Conservation (phyloP, 2,888 invertebrate species). For the Julus scanicus region DNA sequence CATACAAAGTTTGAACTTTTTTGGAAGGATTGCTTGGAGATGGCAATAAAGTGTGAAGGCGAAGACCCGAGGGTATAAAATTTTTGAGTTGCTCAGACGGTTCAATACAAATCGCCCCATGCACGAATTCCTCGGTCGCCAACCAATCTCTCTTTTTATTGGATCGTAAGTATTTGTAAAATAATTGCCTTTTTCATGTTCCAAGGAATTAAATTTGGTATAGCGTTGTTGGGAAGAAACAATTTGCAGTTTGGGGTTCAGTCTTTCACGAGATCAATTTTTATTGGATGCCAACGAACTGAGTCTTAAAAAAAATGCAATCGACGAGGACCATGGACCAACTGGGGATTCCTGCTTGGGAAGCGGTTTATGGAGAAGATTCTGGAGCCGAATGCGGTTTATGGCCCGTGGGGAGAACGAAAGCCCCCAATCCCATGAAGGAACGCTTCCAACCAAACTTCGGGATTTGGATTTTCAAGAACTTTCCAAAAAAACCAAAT, state of each 20-base stretch:
- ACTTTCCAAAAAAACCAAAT: too few species aligned
- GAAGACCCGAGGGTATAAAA: neutral
- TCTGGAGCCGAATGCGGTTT: too few species aligned
- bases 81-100: neutral
- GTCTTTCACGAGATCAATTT: neutral
- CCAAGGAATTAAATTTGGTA: neutral
- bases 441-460: too few species aligned
- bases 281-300: slow-evolving; percentile 8
- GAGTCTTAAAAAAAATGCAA: neutral
- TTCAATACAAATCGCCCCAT: slow-evolving; percentile 3
- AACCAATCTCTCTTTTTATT: slow-evolving; percentile 17
- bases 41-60: neutral
- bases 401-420: too few species aligned
- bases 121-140: neutral
- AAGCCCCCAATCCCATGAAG: too few species aligned
- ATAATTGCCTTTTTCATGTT: slow-evolving; percentile 13
- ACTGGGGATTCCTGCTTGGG: neutral
- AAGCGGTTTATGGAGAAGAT: neutral
- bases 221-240: neutral
- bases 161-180: neutral
- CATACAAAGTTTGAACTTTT: neutral
- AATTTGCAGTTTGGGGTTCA: neutral
- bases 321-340: neutral
- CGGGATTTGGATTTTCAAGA: too few species aligned
- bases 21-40: neutral